Percentiles rank a stretch among this genome's conserved stretches.
Conservation (phyloP, 2,888 invertebrate genomes). For the Sarcophaga rosellei region DNA sequence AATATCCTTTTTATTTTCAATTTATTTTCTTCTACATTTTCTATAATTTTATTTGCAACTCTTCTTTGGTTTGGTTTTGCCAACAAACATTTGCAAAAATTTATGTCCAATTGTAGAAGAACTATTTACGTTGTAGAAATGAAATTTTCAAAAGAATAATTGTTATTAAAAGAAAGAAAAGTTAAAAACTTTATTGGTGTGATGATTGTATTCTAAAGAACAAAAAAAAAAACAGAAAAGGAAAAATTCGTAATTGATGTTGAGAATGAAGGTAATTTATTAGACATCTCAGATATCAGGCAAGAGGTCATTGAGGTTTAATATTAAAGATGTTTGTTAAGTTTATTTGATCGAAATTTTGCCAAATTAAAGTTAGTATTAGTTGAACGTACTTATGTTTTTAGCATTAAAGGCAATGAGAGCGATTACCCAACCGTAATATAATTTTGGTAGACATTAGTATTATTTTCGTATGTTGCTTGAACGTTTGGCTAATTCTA, state of each 20-base stretch:
- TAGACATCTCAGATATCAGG: neutral
- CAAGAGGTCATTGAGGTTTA: neutral
- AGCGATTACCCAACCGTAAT: too few species aligned
- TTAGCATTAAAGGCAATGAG: too few species aligned
- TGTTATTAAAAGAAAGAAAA: conserved; percentile 64
- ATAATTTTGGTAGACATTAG: too few species aligned
- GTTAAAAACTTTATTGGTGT: conserved; percentile 50
- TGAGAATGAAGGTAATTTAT: neutral
- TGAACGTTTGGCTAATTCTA: too few species aligned
- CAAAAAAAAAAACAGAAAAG: neutral
- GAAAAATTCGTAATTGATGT: neutral
- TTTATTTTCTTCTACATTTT: conserved; percentile 6
- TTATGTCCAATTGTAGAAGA: conserved; percentile 65
- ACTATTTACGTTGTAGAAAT: conserved; percentile 41
- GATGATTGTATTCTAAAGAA: conserved; percentile 27
- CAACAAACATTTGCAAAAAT: conserved; percentile 59
- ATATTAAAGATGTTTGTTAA: neutral
- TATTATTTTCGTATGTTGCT: too few species aligned
- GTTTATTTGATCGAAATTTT: neutral
- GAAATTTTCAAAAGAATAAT: conserved; percentile 55
- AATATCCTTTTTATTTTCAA: conserved; percentile 30
- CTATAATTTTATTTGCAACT: conserved; percentile 51
- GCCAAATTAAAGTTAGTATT: too few species aligned
- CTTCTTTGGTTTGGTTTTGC: neutral
- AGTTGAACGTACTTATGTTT: too few species aligned